A percentile compares a stretch with the other conserved stretches of the same genome.
phyloP scores from a whole-genome alignment of 2,888 invertebrate genomes.

The Oscheius sp. region DNA sequence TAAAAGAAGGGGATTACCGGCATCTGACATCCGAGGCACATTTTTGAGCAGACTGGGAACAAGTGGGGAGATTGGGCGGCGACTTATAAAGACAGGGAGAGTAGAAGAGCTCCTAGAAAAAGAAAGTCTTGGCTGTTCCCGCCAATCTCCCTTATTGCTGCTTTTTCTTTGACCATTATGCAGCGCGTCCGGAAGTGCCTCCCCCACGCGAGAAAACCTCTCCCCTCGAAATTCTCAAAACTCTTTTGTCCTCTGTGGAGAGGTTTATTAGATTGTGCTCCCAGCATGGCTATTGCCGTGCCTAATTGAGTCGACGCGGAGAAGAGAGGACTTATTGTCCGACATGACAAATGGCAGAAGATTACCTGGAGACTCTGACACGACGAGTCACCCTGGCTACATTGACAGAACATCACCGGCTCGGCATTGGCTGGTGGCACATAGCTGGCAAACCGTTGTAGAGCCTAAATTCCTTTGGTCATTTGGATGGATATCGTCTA shows the following conservation, averaged over 20 bases:
- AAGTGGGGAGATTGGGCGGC: constrained; percentile 43
- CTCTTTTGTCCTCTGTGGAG: neutral
- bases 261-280: constrained; percentile 11
- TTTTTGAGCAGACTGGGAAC: constrained; percentile 54
- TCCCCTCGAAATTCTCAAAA: constrained; percentile 10
- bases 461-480: constrained; percentile 53
- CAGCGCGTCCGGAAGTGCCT: constrained; percentile 19
- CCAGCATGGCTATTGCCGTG: constrained; percentile 11
- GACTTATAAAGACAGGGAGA: constrained; percentile 65
- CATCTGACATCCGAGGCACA: constrained; percentile 62
- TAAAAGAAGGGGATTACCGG: constrained; percentile 38
- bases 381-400: constrained; percentile 56
- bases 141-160: constrained; percentile 16
- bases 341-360: neutral
- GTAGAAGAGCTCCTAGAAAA: constrained; percentile 64
- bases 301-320: constrained; percentile 21
- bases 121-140: constrained; percentile 6
- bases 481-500: constrained; percentile 21
- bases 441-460: constrained; percentile 66
- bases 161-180: constrained; percentile 18
- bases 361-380: constrained; percentile 63
- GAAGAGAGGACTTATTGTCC: constrained; percentile 1
- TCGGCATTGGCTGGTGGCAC: constrained; percentile 63
- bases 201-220: constrained; percentile 3
- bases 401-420: constrained; percentile 69